Evolutionary conservation across 2,888 invertebrate genomes (phyloP).

Genomic region (Lobophora halterata): DNA sequence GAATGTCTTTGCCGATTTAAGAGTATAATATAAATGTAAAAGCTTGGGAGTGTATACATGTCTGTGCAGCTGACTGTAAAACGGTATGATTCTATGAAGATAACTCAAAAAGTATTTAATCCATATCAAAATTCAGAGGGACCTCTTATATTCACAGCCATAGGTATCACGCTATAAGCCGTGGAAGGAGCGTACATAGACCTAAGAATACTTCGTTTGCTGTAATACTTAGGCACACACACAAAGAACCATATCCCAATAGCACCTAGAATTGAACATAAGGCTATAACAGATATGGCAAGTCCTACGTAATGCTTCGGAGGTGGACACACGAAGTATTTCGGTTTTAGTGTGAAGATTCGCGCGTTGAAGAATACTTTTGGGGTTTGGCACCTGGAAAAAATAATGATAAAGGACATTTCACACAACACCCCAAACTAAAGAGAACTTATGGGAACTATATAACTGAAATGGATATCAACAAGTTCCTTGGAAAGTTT

Average conservation of each 20-base stretch:
- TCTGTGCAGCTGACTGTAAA: too few relatives aligned
- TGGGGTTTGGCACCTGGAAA: constrained; percentile 75
- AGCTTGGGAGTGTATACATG: too few relatives aligned
- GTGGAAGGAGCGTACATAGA: constrained; percentile 42
- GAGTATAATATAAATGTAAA: too few relatives aligned
- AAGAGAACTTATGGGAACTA: too few relatives aligned
- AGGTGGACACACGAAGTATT: constrained; percentile 63
- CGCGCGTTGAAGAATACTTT: constrained; percentile 57
- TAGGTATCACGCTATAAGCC: constrained; percentile 53
- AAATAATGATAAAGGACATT: too few relatives aligned
- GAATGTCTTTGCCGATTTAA: too few relatives aligned
- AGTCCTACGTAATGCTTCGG: constrained; percentile 40
- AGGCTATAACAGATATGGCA: constrained; percentile 41
- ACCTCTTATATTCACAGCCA: constrained; percentile 26
- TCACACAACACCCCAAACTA: too few relatives aligned
- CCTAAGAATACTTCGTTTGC: constrained; percentile 38
- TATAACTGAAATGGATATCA: too few relatives aligned
- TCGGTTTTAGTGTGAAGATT: constrained; percentile 63
- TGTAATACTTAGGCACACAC: constrained; percentile 48
- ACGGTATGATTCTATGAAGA: too few relatives aligned
- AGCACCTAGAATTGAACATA: constrained; percentile 45
- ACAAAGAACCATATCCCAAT: constrained; percentile 63
- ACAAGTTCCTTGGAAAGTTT: too few relatives aligned
- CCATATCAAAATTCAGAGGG: constrained; percentile 13
- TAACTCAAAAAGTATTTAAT: too few relatives aligned